Conservation (phyloP, 1,140 invertebrate genomes). For the Drosophila pandora region DNA sequence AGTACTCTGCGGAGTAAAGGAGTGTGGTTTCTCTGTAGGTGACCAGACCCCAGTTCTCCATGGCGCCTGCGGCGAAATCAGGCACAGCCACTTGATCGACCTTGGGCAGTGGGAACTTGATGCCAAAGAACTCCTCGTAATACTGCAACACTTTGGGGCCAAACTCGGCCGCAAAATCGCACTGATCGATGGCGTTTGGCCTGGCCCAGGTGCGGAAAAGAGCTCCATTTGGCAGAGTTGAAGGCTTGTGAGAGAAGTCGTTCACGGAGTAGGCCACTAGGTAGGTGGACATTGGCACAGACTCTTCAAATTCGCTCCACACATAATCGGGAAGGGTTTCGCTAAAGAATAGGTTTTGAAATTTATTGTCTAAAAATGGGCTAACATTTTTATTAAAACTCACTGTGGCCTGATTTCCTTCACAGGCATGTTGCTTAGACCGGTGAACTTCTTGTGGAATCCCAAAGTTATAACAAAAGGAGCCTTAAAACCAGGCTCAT, state of each 20-base stretch:
- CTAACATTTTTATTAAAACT: not conserved
- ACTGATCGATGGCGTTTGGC: constrained; percentile 87
- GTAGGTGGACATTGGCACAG: constrained; percentile 92
- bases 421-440: constrained; percentile 93
- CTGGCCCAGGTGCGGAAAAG: constrained; percentile 85
- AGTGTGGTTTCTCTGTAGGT: constrained; percentile 70
- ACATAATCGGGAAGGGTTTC: constrained; percentile 39
- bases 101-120: constrained; percentile 87
- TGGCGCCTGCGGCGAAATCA: constrained; percentile 89
- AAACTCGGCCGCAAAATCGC: constrained; percentile 86
- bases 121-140: constrained; percentile 89
- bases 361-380: not conserved
- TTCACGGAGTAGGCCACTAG: constrained; percentile 91
- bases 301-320: constrained; percentile 87
- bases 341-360: not conserved
- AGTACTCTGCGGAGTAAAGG: constrained; percentile 77
- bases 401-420: constrained; percentile 50
- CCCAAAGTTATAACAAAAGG: constrained; percentile 92
- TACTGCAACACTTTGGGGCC: constrained; percentile 85
- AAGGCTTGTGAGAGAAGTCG: constrained; percentile 87
- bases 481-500: constrained; percentile 96
- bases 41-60: constrained; percentile 90
- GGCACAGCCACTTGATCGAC: constrained; percentile 91
- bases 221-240: constrained; percentile 87
- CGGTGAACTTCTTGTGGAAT: constrained; percentile 86